Base-by-base conservation (phyloP, 1,140 invertebrate species). In the Zaprionus tsacasi region DNA sequence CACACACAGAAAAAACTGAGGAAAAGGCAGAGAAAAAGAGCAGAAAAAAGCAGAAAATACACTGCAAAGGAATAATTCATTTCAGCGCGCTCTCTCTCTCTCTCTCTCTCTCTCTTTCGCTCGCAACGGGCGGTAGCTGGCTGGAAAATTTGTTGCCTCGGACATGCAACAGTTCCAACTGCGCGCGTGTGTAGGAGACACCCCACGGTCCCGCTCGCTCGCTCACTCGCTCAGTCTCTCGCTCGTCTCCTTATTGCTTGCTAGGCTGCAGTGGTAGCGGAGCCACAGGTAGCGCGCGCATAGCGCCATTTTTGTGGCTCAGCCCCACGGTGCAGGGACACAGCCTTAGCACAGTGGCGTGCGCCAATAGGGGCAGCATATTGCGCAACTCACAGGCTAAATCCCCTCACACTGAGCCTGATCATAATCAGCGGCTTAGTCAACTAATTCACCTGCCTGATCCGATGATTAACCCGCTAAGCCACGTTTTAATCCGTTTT, bases 161-260 rank as follows among this genome's bases (percentile, higher is more conserved):
- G 63, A 60, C 69, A 73, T 76, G 73, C 79, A 81, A 81, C 79
- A 81, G 79, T 79, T 81, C 76, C 76, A 69, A 79, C 76, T 71
- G 79, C 48, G 76, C 76, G 78, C 78, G 77, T 76, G 75, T 65
- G 75, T 65, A 71, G 68, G 65, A 71, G 68, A 60, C 77, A 76
- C 74, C 74, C 69, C 64, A 77, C 15, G 60, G 69, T 55, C 12
- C 21, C 15, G n/a, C 30, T 17, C 25, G 48, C 36, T 40, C 50
- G 35, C 4, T 43, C 21, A 2, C 54, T 38, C 43, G 12, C n/a
- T n/a, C n/a, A n/a, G n/a, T n/a, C n/a, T n/a, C n/a, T n/a, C n/a
- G n/a, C n/a, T n/a, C n/a, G 33, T 11, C 6, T 61, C 43, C 27
- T 35, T 15, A 15, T 68, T 11, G 6, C 43, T 10, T 60, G 27